Evolutionary conservation across 2,113 vertebrate species (phyloP).

Genomic region (Eidolon helvum): DNA sequence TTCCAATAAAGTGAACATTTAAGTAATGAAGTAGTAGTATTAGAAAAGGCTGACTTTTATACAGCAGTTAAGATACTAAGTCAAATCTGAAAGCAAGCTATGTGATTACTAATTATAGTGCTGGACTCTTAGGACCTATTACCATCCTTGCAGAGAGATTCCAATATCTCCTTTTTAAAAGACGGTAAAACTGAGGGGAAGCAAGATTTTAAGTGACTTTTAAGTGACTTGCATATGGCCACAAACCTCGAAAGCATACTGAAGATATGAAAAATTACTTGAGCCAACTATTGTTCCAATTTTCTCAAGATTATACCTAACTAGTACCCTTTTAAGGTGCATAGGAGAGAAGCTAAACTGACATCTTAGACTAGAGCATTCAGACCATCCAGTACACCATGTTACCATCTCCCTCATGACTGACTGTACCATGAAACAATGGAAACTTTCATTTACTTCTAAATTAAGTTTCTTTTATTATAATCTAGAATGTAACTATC

Average conservation of each 20-base stretch:
- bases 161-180: not conserved
- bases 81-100: conserved; percentile 9
- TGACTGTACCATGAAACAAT: not conserved
- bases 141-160: not conserved
- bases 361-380: not conserved
- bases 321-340: not conserved
- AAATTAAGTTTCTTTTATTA: not conserved
- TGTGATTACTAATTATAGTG: not conserved
- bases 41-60: not conserved
- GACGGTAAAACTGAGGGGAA: not conserved
- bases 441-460: not conserved
- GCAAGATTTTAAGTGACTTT: not conserved
- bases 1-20: not conserved
- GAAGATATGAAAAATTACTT: not conserved
- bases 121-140: not conserved
- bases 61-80: not conserved
- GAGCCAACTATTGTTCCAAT: not conserved
- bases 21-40: not conserved
- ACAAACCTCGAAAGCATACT: not conserved
- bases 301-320: not conserved
- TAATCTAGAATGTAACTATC: not conserved
- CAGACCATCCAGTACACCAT: not conserved
- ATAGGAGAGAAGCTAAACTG: not conserved
- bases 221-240: not conserved
- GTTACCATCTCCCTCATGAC: not conserved